phyloP scores from a whole-genome alignment of 2,888 invertebrate genomes.

The Ectropis crepuscularia region DNA sequence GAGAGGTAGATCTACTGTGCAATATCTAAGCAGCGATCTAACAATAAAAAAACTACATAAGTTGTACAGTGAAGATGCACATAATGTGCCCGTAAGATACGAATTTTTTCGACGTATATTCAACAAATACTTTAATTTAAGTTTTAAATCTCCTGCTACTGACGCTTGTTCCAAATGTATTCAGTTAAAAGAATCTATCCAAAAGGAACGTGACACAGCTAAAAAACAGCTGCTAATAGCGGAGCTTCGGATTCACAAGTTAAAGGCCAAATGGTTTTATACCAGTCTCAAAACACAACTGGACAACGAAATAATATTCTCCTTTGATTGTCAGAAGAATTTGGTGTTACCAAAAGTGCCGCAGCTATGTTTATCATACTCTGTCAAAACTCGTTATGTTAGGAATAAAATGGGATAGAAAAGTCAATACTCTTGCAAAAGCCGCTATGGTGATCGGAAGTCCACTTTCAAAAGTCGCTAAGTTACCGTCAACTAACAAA shows the following conservation, averaged over 20 bases:
- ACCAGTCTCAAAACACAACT: neutral
- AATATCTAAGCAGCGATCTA: conserved; percentile 15
- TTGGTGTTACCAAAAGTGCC: neutral
- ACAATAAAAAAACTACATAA: neutral
- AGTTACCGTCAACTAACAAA: conserved; percentile 17
- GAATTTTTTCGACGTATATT: conserved; percentile 1
- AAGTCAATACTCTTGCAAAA: conserved; percentile 7
- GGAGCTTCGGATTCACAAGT: neutral
- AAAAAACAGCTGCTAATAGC: neutral
- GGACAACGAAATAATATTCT: neutral
- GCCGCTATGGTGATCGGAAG: neutral
- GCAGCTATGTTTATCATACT: no score
- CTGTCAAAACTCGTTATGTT: no score
- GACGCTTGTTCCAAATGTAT: neutral
- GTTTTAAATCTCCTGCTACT: conserved; percentile 3
- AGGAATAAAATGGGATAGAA: no score
- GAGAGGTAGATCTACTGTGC: conserved; percentile 17
- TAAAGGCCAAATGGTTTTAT: conserved; percentile 2
- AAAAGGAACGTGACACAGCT: neutral
- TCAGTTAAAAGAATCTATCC: neutral
- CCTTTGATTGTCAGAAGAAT: conserved; percentile 1
- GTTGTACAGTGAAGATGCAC: neutral
- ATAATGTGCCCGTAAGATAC: neutral
- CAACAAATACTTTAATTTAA: neutral
- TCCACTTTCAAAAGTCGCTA: conserved; percentile 20